These are phyloP conservation scores for Notothenia coriiceps DNA, from an alignment of 2,113 vertebrate genomes.

Conservation along the genomic window DNA sequence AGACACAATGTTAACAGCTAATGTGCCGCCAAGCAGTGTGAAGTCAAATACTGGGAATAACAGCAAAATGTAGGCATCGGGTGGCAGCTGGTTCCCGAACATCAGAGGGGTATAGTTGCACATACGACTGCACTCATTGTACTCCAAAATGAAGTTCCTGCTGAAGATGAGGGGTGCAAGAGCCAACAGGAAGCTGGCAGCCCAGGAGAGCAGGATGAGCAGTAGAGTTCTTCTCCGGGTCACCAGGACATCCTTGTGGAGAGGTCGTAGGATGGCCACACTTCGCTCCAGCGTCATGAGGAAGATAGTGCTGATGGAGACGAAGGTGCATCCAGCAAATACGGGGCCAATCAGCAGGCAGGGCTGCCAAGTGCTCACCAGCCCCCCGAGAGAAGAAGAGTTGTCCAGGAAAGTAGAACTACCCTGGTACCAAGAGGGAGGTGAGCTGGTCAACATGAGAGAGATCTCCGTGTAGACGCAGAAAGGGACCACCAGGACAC, in stretches of 20 bases:
- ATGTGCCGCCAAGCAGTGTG: constrained; percentile 82
- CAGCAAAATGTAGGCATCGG: constrained; percentile 83
- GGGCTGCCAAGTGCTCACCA: constrained; percentile 74
- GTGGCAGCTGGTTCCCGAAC: constrained; percentile 50
- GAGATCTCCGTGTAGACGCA: constrained; percentile 87
- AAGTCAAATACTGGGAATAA: constrained; percentile 88
- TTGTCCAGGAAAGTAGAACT: constrained; percentile 32
- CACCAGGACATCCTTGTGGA: constrained; percentile 86
- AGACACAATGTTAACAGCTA: constrained; percentile 85
- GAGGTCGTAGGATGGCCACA: constrained; percentile 85
- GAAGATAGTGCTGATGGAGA: constrained; percentile 90
- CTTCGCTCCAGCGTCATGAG: constrained; percentile 87
- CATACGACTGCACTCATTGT: constrained; percentile 89
- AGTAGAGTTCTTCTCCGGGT: constrained; percentile 81
- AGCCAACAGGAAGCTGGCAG: constrained; percentile 83
- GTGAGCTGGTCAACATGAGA: constrained; percentile 79
- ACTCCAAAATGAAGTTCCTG: constrained; percentile 84
- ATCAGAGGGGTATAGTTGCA: constrained; percentile 84
- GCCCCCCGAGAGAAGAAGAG: constrained; percentile 22
- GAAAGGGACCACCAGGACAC: constrained; percentile 86
- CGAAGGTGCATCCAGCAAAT: constrained; percentile 89
- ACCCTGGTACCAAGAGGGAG: constrained; percentile 77
- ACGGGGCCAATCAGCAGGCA: constrained; percentile 87
- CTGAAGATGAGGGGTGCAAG: constrained; percentile 81
- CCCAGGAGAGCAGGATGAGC: constrained; percentile 86